Base-by-base conservation (phyloP, 1,140 invertebrate species). In the Spodoptera litura region DNA sequence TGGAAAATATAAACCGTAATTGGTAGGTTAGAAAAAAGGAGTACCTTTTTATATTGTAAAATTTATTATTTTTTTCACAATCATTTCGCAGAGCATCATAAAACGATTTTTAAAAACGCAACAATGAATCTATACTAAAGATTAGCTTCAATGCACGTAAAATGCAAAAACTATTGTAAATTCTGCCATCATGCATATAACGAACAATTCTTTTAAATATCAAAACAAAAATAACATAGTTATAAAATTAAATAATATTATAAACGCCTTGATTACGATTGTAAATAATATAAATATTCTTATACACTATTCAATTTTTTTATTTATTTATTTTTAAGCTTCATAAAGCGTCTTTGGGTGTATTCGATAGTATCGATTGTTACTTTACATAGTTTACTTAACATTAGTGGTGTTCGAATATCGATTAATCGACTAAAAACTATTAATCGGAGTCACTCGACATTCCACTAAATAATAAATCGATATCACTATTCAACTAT, bases 271-370 rank as follows among this genome's bases (percentile, higher is more conserved):
- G 12, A 74, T 9, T 74, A 25, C 6, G 25, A 6, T 49, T 51
- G 44, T 74, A 74, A 74, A 74, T 74, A 74, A 59, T 59, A 61
- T 64, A 27, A 75, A 52, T 53, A 53, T 11, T 62, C 25, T 44
- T 75, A 62, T 52, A 27, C 15, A 15, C 20, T 62, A 72, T 31
- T 62, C 31, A 31, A 59, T 44, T 49, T 35, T n/a, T 25, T 44
- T 49, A n/a, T n/a, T 25, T 61, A 62, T 61, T n/a, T 55, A 71
- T 78, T 49, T 70, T 76, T 78, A 81, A 76, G 27, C 72, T 84
- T 76, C 38, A 72, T 59, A 85, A 86, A 87, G 87, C 84, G 81
- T 87, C 85, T 87, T 87, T 86, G 87, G 86, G 85, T 89, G 83
- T 81, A 66, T 79, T 79, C 35, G 52, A 77, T 51, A 77, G 53